Evolutionary conservation across 2,888 invertebrate species (phyloP).

Genomic region (Drymonia ruficornis): DNA sequence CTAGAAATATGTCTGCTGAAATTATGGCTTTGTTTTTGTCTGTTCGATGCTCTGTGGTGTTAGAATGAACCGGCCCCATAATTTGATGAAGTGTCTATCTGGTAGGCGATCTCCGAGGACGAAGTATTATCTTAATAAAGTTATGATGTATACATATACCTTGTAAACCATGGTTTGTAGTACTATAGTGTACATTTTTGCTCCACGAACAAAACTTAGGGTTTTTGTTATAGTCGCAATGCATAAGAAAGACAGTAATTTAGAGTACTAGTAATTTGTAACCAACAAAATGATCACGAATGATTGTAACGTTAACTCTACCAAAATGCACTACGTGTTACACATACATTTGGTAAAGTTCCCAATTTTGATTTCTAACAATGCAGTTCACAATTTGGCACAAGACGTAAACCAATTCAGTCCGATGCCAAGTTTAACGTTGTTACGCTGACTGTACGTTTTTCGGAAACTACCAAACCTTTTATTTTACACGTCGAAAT

Average conservation of each 20-base stretch:
- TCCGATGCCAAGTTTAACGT: slow-evolving; percentile 9
- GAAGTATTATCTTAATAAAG: slow-evolving; percentile 11
- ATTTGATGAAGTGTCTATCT: slow-evolving; percentile 20
- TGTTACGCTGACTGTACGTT: background rate
- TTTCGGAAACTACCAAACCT: no score
- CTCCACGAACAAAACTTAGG: no score
- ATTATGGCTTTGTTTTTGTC: slow-evolving; percentile 68
- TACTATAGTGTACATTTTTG: background rate
- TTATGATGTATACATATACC: slow-evolving; percentile 18
- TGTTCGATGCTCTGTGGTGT: slow-evolving; percentile 34
- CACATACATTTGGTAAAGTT: background rate
- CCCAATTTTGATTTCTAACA: slow-evolving; percentile 9
- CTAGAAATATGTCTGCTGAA: slow-evolving; percentile 49
- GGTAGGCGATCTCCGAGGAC: slow-evolving; percentile 10
- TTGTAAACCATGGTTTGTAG: slow-evolving; percentile 11
- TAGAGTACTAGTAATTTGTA: no score
- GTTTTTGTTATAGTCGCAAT: no score
- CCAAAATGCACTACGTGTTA: no score
- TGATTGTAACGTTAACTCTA: background rate
- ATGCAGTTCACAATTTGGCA: slow-evolving; percentile 7
- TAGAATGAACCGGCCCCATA: slow-evolving; percentile 24
- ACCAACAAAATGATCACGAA: background rate
- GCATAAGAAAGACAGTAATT: no score
- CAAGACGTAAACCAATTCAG: background rate
- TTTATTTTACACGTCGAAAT: no score